Evolutionary conservation across 2,113 vertebrate genomes (phyloP), one percentile per base, ranked within the genome.

Genomic region (Ciconia boyciana): DNA sequence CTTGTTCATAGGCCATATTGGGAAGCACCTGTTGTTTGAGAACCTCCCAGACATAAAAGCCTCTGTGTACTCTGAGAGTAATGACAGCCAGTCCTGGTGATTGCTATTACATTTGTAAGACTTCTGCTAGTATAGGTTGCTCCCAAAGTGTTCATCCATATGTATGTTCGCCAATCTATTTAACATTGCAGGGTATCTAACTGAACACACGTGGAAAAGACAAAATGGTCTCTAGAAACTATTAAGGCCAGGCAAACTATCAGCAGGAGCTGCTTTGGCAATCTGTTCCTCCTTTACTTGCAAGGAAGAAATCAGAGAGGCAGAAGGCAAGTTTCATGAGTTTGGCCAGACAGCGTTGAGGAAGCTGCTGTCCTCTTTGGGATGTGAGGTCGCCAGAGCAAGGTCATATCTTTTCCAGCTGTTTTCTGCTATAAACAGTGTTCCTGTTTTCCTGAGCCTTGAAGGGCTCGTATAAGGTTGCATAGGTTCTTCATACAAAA

Each of bases 261-360:
- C 54, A 65, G 9, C 36, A 70, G 18, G 41, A 26, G 19, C 44
- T 69, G 20, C 16, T 87, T 86, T 87, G n/a, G 6, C 18, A 81
- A 44, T 70, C 12, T 44, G 16, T 87, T 74, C 3, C 20, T 87
- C 36, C 41, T 94, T 87, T 39, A 41, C 14, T 81, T 82, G 8
- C 13, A 77, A 72, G 15, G 16, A 11, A 82, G 61, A 93, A 28
- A 22, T 48, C 19, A 71, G 52, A 54, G 25, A 41, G 11, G 9
- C 15, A 58, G 61, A 72, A 87, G 7, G 10, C 10, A 70, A 28
- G 3, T 82, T 49, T 81, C 36, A 0, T 51, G 21, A 31, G 7
- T 79, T 87, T 41, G 41, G 15, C 11, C 24, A 39, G 15, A 7
- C 16, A 44, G 6, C 0, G 0, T 5, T 62, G 52, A 80, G 28